A percentile compares a stretch with the other conserved stretches of the same genome.
phyloP scores from a whole-genome alignment of 2,113 vertebrate species.

The Willisornis vidua region DNA sequence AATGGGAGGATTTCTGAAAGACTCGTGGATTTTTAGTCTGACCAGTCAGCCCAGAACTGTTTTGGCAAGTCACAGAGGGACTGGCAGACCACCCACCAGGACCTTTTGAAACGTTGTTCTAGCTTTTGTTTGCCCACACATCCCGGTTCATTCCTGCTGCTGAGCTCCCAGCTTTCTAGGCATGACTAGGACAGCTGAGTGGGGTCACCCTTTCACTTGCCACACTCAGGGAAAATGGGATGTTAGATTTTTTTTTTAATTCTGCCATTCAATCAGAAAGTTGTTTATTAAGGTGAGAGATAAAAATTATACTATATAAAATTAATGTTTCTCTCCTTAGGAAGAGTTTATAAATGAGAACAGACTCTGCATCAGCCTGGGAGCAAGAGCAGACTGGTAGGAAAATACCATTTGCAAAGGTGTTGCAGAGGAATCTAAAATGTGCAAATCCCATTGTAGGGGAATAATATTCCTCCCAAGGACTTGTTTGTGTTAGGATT shows the following conservation, averaged over 20 bases:
- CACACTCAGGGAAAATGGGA: not conserved
- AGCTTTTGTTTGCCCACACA: not conserved
- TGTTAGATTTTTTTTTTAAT: not conserved
- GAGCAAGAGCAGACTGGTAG: not conserved
- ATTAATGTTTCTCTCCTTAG: not conserved
- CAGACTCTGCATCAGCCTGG: not conserved
- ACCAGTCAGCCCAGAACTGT: not conserved
- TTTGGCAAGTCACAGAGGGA: not conserved
- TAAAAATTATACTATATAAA: not conserved
- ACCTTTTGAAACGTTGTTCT: rapidly evolving
- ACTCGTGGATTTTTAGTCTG: not conserved
- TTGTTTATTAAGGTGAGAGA: not conserved
- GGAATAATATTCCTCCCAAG: not conserved
- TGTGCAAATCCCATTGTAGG: not conserved
- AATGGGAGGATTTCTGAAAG: not conserved
- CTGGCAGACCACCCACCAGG: not conserved
- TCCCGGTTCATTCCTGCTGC: not conserved
- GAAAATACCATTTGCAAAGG: not conserved
- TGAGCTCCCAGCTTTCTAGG: not conserved
- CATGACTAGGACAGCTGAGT: not conserved
- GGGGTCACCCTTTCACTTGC: not conserved
- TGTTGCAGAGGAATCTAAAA: not conserved
- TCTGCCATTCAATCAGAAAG: not conserved
- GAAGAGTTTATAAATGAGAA: not conserved
- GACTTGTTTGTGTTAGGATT: not conserved